These are phyloP conservation scores for Rhinophrynus dorsalis DNA, from an alignment of 2,797 vertebrate genomes.

Conservation along the genomic window DNA sequence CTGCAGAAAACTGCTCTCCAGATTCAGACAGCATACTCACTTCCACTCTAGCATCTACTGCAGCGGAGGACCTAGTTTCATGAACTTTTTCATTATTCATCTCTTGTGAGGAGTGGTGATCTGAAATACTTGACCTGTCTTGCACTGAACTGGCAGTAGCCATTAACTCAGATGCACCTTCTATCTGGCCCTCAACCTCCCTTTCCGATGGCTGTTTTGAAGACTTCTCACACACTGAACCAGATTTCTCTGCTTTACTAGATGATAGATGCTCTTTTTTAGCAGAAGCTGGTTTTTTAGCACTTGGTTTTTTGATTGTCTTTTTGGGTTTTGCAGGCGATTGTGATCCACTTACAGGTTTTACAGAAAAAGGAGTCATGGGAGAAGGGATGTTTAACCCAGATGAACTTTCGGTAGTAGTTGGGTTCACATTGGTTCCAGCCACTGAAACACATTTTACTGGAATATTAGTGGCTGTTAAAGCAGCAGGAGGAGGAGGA, in stretches of 20 bases:
- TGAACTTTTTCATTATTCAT: neutral
- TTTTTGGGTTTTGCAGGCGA: slow-evolving; percentile 73
- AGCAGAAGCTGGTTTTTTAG: slow-evolving; percentile 69
- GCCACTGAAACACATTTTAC: slow-evolving; percentile 62
- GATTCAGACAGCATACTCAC: neutral
- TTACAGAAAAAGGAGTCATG: slow-evolving; percentile 52
- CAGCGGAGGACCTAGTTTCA: neutral
- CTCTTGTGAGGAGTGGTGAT: neutral
- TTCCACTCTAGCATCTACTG: neutral
- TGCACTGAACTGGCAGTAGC: neutral
- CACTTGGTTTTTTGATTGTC: slow-evolving; percentile 73
- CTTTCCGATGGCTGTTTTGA: slow-evolving; percentile 32
- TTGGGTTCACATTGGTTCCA: slow-evolving; percentile 50
- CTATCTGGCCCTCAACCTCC: slow-evolving; percentile 14
- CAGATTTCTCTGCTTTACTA: slow-evolving; percentile 53
- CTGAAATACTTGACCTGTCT: neutral
- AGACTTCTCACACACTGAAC: slow-evolving; percentile 29
- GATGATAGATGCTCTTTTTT: slow-evolving; percentile 51
- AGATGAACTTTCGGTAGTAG: slow-evolving; percentile 55
- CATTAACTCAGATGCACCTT: neutral
- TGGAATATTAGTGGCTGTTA: slow-evolving; percentile 12
- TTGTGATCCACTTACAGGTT: slow-evolving; percentile 51
- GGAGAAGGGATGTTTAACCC: slow-evolving; percentile 49
- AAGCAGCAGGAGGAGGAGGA: slow-evolving; percentile 53
- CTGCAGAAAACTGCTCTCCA: neutral